Base-by-base conservation (phyloP, 2,797 vertebrate species). In the Glyptemys insculpta region DNA sequence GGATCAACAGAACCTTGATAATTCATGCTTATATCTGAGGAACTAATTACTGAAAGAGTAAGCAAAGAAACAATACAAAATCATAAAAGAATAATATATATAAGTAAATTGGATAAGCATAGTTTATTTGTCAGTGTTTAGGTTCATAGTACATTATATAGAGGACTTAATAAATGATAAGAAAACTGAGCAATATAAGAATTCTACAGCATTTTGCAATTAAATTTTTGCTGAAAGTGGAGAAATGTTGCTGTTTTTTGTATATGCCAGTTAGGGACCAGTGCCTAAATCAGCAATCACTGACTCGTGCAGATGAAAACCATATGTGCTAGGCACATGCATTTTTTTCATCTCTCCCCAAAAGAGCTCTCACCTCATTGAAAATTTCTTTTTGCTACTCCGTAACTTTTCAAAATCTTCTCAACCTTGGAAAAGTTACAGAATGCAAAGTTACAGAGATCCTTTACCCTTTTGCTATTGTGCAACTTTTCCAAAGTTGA, bases 1-100 rank as follows among this genome's bases (percentile, higher is more conserved):
- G 97, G 50, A 85, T 62, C 80, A 95, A 97, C 83, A 94, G n/a
- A 50, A 81, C 41, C 12, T 81, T 68, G 53, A 18, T 18, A 52
- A 31, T 54, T 97, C 37, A 31, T n/a, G 41, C 15, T 15, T 25
- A 12, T 41, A 29, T 34, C 31, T 47, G 19, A 37, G 65, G 19
- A n/a, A 10, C n/a, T 41, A 23, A 72, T 72, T 72, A 37, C n/a
- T 72, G n/a, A 72, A 37, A 72, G 19, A 41, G 8, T 72, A 72
- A 72, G n/a, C n/a, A 72, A 68, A 68, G n/a, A 68, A 21, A 37
- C 65, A 65, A n/a, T 9, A 37, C 18, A 59, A 68, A 37, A 37
- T 37, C 34, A 37, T 68, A 68, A 21, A 68, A 68, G n/a, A 68
- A 68, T 37, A 68, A 37, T 68, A 21, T 18, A 16, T 68, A 34